Base-by-base conservation (phyloP, 2,113 vertebrate species). In the Oreochromis aureus region DNA sequence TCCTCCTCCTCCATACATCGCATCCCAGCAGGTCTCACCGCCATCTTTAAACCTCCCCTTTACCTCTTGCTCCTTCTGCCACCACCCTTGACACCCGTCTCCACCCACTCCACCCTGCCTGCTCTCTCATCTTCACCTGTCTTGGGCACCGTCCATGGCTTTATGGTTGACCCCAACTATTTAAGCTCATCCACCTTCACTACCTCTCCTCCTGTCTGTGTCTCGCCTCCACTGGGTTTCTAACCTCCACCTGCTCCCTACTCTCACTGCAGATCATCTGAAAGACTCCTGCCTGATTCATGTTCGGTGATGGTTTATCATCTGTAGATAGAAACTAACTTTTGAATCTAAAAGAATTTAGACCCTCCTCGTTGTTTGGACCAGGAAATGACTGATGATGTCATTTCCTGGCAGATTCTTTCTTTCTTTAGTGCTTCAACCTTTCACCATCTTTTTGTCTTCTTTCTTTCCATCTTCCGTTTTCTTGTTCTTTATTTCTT, bases 161-260 rank as follows among this genome's bases (percentile, higher is more conserved):
- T 13, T 2, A 0, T n/a, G 32, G 61, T 66, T 66, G 61, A 39
- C 18, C 19, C 34, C 19, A 5, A 19, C 34, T 69, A 5, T 69
- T 39, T 22, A 69, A 39, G 10, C 61, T 39, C 61, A 39, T 3
- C 19, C 61, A 69, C 61, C 61, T 39, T 69, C 61, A 39, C 61
- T 39, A 3, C 61, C 19, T 39, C 61, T 66, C 18, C 10, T 39
- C 6, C 61, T 66, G 18, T 36, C 32, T 39, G 32, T 63, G 32
- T 36, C 59, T 34, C 2, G 34, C 34, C 7, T 63, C 10, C 18
- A 12, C 32, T 66, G 61, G 15, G 10, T 36, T 39, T 36, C 3
- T 61, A 34, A 61, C 61, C 18, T 39, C 63, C 63, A 69, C 63
- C 59, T 63, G 16, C 59, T 63, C 32, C 32, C 59, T 22, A 10